A percentile compares a stretch with the other conserved stretches of the same genome.
phyloP scores from a whole-genome alignment of 2,113 vertebrate genomes.

The Delphinus delphis region DNA sequence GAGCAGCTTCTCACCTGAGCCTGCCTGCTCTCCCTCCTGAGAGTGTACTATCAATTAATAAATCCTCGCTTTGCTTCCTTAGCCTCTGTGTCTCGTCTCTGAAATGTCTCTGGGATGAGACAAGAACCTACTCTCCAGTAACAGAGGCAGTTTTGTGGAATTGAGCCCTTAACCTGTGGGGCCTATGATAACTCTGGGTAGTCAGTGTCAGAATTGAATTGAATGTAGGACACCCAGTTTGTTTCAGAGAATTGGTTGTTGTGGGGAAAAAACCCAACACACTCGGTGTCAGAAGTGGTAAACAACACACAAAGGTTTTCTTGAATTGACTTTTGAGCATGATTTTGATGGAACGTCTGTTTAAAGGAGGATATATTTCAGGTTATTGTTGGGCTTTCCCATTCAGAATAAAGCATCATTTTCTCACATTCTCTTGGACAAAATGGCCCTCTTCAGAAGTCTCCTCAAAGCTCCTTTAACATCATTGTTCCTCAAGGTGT shows the following conservation, averaged over 20 bases:
- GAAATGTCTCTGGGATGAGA: not conserved
- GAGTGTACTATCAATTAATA: not conserved
- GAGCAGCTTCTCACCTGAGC: not conserved
- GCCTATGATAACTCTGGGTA: not conserved
- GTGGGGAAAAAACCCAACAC: not conserved
- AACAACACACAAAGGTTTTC: not conserved
- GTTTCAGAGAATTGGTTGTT: not conserved
- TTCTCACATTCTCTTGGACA: not conserved
- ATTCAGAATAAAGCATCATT: not conserved
- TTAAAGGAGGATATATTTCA: not conserved
- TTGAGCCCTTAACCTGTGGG: not conserved
- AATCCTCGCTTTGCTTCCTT: not conserved
- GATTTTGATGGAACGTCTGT: not conserved
- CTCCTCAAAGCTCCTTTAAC: conserved; percentile 50
- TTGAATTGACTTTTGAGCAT: not conserved
- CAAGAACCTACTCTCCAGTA: not conserved
- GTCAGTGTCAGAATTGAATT: not conserved
- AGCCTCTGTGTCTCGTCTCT: not conserved
- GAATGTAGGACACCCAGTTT: not conserved
- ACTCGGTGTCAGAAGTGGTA: not conserved
- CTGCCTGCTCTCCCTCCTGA: not conserved
- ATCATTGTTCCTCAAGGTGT: conserved; percentile 58
- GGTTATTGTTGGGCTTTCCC: not conserved
- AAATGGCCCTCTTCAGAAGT: conserved; percentile 34
- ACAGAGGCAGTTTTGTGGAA: not conserved